Evolutionary conservation across 2,888 invertebrate species (phyloP), one percentile per base, ranked within the genome.

Genomic region (Pollenia amentaria): DNA sequence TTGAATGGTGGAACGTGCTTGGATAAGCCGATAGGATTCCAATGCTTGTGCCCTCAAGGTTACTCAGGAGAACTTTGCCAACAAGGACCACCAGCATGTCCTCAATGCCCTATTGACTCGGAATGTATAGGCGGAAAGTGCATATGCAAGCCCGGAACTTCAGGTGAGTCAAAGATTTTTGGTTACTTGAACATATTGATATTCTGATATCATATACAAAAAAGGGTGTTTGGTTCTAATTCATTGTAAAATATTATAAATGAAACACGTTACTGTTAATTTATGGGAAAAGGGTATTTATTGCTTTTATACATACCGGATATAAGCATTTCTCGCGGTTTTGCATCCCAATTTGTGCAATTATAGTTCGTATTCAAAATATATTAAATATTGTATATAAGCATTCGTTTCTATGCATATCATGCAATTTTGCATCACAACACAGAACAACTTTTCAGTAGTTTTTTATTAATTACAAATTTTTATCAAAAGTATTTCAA

Each of bases 1-100:
- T 94, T 94, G 87, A 96, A 97, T 93, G 97, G 96, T 0, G 97
- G 95, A 81, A 94, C 95, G n/a, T 97, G 97, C 93, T 90, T 91
- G 65, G 94, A 94, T 82, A 93, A 94, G 88, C 94, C 93, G 73
- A 94, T 94, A 94, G 92, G 94, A 87, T 95, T 95, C 93, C 95
- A 96, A 92, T 97, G 97, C 93, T 94, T 95, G 70, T 97, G 97
- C 91, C 94, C 95, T 18, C 94, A 95, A 3, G 96, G 96, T 1
- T 97, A 90, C 89, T 91, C 91, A 1, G 93, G 93, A 0, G 90
- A 92, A 53, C 90, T 92, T 55, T 93, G 93, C 85, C 93, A 94
- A 87, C 90, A 91, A 75, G 90, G 90, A 12, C 91, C 92, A 16
- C 92, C 92, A n/a, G 91, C 91, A n/a, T 92, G 91, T 83, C 91